These are phyloP conservation scores for Euthynnus affinis DNA, from an alignment of 2,797 vertebrate species.

Conservation along the genomic window DNA sequence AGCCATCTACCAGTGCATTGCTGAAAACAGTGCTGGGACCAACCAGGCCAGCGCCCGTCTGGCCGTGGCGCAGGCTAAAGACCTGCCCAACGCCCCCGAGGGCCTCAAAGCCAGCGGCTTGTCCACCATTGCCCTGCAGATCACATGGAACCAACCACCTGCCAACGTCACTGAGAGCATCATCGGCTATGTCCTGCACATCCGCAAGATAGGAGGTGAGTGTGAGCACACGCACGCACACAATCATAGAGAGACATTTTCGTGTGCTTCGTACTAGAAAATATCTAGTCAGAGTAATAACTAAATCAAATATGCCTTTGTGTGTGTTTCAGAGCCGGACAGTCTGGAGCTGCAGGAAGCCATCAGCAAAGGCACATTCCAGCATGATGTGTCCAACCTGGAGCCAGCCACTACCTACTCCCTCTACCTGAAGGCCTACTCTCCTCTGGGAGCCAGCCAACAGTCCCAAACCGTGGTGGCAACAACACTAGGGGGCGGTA, in stretches of 20 bases:
- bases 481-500: slow-evolving; percentile 84
- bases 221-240: neutral
- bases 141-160: slow-evolving; percentile 79
- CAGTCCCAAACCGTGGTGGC: slow-evolving; percentile 78
- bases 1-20: slow-evolving; percentile 88
- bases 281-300: neutral
- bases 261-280: neutral
- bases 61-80: slow-evolving; percentile 77
- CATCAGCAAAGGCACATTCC: slow-evolving; percentile 85
- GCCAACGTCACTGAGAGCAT: slow-evolving; percentile 72
- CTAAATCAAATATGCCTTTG: neutral
- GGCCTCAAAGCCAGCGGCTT: slow-evolving; percentile 71
- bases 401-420: slow-evolving; percentile 84
- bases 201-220: slow-evolving; percentile 84
- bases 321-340: slow-evolving; percentile 78
- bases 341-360: slow-evolving; percentile 87
- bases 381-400: slow-evolving; percentile 83
- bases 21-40: slow-evolving; percentile 85
- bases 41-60: slow-evolving; percentile 88
- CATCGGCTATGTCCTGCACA: slow-evolving; percentile 86
- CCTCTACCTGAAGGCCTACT: slow-evolving; percentile 85
- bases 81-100: slow-evolving; percentile 66
- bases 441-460: slow-evolving; percentile 84
- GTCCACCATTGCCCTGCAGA: slow-evolving; percentile 75
- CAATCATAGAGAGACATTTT: neutral